Base-by-base conservation (phyloP, 2,113 vertebrate species). In the Myotis davidii region DNA sequence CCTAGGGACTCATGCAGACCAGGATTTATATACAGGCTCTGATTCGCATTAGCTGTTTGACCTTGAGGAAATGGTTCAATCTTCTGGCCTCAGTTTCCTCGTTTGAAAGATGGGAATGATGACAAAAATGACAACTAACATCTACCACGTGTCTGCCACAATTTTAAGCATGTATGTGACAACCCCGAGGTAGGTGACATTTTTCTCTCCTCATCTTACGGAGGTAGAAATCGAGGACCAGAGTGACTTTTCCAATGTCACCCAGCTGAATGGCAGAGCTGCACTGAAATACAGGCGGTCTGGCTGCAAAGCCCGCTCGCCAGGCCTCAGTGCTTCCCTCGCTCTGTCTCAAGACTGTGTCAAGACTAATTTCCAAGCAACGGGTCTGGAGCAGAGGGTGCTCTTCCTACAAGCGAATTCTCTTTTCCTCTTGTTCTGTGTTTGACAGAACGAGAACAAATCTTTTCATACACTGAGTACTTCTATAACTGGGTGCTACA, bases 51-150 rank as follows among this genome's bases (percentile, higher is more conserved):
- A 13, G n/a, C 32, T 1, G 2, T 91, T 73, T 45, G 52, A 61
- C 74, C 34, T 56, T 59, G 17, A 21, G 29, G 32, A 86, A 91
- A 17, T 59, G 42, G 32, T 42, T 83, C 25, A 14, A 2, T 74
- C 37, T 95, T 85, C 29, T 76, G 81, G 79, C 25, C 34, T 96
- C 72, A 70, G 17, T 86, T 91, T 96, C 52, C 73, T 82, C 18
- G 11, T 90, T 39, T 48, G 2, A 74, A 27, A 76, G 69, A 77
- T 34, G 16, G 42, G 65, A 65, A 50, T 37, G 16, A 56, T 85
- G 32, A 8, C 21, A 39, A 52, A 77, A 93, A 87, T 52, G 52
- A 48, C 37, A 88, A 23, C 27, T 8, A 27, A 37, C 23, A 48
- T 61, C 64, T 67, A 67, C 65, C 18, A 23, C 23, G 25, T 73